These are phyloP conservation scores for Pygmarrhopalites habei DNA, from an alignment of 1,140 invertebrate species.

Conservation along the genomic window DNA sequence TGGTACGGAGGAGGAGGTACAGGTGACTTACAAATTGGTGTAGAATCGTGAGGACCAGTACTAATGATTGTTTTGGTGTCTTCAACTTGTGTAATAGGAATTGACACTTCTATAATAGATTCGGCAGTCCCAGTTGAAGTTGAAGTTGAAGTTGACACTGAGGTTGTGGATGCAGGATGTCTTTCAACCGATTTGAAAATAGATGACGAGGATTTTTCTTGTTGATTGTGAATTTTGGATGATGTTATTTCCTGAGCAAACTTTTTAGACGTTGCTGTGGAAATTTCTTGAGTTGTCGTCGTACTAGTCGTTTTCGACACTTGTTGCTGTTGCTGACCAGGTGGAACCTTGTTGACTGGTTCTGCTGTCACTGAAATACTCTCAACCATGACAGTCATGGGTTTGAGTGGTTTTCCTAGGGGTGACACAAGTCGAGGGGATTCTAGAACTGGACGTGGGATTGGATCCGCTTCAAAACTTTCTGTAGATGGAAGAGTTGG, in stretches of 20 bases:
- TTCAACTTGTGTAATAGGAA: no score
- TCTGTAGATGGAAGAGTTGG: conserved; percentile 2
- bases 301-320: neutral
- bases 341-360: no score
- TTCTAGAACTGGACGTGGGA: neutral
- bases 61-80: no score
- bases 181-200: no score
- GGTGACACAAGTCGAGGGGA: conserved; percentile 9
- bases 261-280: neutral
- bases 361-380: neutral
- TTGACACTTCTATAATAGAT: no score
- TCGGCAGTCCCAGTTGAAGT: no score
- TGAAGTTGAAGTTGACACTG: no score
- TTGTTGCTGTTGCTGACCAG: no score
- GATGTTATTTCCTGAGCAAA: neutral
- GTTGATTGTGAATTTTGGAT: conserved; percentile 2
- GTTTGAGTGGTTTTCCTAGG: conserved; percentile 1
- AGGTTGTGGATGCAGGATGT: no score
- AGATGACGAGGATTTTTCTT: no score
- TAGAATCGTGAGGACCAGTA: no score
- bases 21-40: no score
- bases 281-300: neutral
- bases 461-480: neutral
- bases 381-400: conserved; percentile 5
- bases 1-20: neutral